These are phyloP conservation scores for Spinus pinus DNA, from an alignment of 2,797 vertebrate species.

Conservation along the genomic window DNA sequence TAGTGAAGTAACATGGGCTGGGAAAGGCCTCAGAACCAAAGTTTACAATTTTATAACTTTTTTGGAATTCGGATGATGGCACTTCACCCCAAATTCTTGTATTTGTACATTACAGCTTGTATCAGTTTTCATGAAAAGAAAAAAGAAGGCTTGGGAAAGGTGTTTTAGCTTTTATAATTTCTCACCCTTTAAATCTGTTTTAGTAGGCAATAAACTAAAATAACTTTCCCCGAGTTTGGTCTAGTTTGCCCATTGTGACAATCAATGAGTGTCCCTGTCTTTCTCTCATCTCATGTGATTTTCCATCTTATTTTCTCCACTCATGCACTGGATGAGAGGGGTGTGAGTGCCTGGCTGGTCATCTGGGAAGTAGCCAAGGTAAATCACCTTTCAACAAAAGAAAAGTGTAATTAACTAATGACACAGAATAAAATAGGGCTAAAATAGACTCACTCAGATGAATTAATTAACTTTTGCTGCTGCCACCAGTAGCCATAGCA, in stretches of 20 bases:
- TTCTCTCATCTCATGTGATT: background rate
- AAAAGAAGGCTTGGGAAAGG: accelerated
- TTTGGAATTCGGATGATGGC: background rate
- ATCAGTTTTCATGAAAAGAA: background rate
- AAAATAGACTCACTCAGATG: background rate
- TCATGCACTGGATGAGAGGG: background rate
- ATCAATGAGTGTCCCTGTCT: background rate
- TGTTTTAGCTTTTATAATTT: background rate
- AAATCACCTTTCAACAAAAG: background rate
- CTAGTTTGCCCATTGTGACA: background rate
- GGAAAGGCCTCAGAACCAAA: background rate
- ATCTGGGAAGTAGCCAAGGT: background rate
- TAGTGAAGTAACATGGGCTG: background rate
- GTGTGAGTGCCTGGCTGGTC: background rate
- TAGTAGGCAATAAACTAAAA: background rate
- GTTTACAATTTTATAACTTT: background rate
- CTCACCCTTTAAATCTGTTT: background rate
- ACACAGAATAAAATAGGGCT: background rate
- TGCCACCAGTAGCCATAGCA: background rate
- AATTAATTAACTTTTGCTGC: background rate
- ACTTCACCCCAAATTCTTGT: background rate
- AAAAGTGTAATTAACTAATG: background rate
- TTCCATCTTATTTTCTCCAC: background rate
- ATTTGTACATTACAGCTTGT: background rate
- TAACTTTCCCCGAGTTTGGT: background rate